Evolutionary conservation across 1,140 invertebrate genomes (phyloP).

Genomic region (Eupristina koningsbergeri): DNA sequence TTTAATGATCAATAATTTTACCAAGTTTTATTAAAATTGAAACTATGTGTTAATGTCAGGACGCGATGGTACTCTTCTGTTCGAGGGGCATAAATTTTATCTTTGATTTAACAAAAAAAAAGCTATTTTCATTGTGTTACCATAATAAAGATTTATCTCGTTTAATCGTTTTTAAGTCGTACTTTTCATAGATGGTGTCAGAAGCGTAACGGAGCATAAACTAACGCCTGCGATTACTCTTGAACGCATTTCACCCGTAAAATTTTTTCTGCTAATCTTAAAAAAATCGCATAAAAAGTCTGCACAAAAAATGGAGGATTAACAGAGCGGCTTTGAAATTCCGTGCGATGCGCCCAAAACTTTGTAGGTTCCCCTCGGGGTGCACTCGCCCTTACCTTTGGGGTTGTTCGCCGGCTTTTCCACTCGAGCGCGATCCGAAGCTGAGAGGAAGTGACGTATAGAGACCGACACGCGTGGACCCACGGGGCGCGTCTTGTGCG

Average conservation of each 20-base stretch:
- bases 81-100: too few relatives aligned
- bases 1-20: not conserved
- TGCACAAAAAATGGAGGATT: not conserved
- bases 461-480: not conserved
- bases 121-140: too few relatives aligned
- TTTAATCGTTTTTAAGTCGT: too few relatives aligned
- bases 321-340: not conserved
- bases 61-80: too few relatives aligned
- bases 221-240: not conserved
- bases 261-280: too few relatives aligned
- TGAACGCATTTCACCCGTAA: too few relatives aligned
- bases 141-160: too few relatives aligned
- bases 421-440: not conserved
- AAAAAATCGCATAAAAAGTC: too few relatives aligned
- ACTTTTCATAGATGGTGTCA: too few relatives aligned
- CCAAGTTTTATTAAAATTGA: too few relatives aligned
- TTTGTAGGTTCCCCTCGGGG: not conserved
- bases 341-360: not conserved
- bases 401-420: not conserved
- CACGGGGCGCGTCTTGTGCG: not conserved
- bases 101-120: too few relatives aligned
- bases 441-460: not conserved
- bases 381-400: not conserved
- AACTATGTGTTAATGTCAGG: too few relatives aligned
- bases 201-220: not conserved